Evolutionary conservation across 2,797 vertebrate species (phyloP), one percentile per base, ranked within the genome.

Genomic region (Mus caroli): DNA sequence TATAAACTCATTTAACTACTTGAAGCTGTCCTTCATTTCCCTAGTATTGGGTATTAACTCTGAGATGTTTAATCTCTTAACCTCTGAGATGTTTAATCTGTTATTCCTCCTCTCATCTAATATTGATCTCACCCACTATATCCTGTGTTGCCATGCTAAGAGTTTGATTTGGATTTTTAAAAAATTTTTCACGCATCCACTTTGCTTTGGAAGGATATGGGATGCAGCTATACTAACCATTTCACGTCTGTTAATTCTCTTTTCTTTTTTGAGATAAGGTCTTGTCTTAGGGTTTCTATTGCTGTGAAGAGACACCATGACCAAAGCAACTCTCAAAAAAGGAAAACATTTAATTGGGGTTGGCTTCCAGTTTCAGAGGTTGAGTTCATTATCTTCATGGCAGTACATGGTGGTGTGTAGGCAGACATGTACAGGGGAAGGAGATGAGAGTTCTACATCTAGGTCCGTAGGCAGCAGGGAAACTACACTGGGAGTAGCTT

Each of bases 141-240:
- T 37, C 78, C 9, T 92, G 77, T 76, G 26, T 75, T 90, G 69
- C 73, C 15, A 75, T 43, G 64, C 24, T 79, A 58, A 26, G 56
- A 64, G 28, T 34, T 73, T 78, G 71, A 88, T 79, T 78, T 88
- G 28, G 7, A 43, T 88, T 24, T 93, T 24, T 37, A 58, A 17
- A 67, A 19, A 43, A 40, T 79, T 31, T 89, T 84, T 88, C 37
- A 73, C 20, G 12, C 46, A 26, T 73, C 14, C 24, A 71, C 43
- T 92, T 96, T 54, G 78, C 28, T 62, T 37, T 96, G 34, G 88
- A 26, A 94, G 82, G 52, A 40, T 2, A n/a, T 22, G 28, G 50
- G 52, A 40, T 76, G 20, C 15, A 91, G 69, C 10, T 56, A 69
- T 83, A 69, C 26, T 28, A 11, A 58, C 54, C 77, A 73, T 64